Base-by-base conservation (phyloP, 2,888 invertebrate species). In the Leucophora obtusa region DNA sequence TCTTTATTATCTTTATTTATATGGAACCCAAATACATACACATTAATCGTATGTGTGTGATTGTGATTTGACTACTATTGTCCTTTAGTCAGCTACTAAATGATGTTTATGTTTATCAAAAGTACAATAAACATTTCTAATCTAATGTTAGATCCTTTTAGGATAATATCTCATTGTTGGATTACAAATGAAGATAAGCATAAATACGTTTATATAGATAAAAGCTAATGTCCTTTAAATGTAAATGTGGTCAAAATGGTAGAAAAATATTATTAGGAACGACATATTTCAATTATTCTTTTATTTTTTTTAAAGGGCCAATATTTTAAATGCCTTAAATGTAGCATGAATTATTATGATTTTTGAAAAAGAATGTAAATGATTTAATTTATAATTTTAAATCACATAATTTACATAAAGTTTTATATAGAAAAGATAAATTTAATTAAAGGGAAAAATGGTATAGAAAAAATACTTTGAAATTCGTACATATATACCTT, bases 81-180 rank as follows among this genome's bases (percentile, higher is more conserved):
- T 70, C 70, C 60, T 71, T 77, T 81, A 60, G 54, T 43, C 66
- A 43, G 18, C 28, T 53, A 50, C 69, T 63, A 74, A 63, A 74
- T 73, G 43, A 75, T 77, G 66, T 79, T 75, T 77, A 62, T 80
- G 68, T 77, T 50, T 58, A 58, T 38, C 17, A 74, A 70, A 76
- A 73, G 56, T 53, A 59, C 70, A 70, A 80, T 82, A 82, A 82
- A 82, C 71, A 80, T 74, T 7, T 68, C 51, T 77, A 77, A 82
- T 77, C 68, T 71, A 50, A 73, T 66, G 70, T 60, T 24, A 70
- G 77, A 81, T 77, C 70, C 70, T 74, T 76, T 73, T 58, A 70
- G 72, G 73, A 81, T 81, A 74, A 81, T 81, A 77, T 77, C 70
- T 77, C 71, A 70, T 74, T 77, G 81, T 74, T 70, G 77, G 73